These are phyloP conservation scores for Trissolcus japonicus DNA, from an alignment of 2,888 invertebrate species.

Conservation along the genomic window DNA sequence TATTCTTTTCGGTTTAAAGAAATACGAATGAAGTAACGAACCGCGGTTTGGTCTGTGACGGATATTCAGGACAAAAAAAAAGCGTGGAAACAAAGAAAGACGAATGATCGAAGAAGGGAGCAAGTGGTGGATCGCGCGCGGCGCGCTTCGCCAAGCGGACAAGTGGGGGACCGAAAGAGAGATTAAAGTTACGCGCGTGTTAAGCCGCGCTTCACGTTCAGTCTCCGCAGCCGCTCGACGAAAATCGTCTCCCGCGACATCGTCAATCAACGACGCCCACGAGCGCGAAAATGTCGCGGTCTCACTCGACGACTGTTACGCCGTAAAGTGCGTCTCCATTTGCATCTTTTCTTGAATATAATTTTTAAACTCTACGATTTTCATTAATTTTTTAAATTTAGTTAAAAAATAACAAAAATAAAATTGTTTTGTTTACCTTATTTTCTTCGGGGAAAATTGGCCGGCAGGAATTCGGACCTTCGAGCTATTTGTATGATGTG, in stretches of 20 bases:
- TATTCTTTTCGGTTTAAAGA: too few species aligned
- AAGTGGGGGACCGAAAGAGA: slow-evolving; percentile 65
- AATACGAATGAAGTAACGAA: not conserved
- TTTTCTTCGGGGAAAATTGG: not conserved
- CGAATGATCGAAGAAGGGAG: slow-evolving; percentile 55
- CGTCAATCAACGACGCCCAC: slow-evolving; percentile 10
- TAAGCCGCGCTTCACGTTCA: slow-evolving; percentile 64
- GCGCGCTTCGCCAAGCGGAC: slow-evolving; percentile 53
- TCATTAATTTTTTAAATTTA: not conserved
- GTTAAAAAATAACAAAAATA: too few species aligned
- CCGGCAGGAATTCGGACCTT: not conserved
- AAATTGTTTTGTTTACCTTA: too few species aligned
- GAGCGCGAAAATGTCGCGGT: slow-evolving; percentile 29
- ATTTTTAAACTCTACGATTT: not conserved
- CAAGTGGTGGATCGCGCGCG: slow-evolving; percentile 42
- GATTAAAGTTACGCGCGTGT: slow-evolving; percentile 65
- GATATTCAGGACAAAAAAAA: slow-evolving; percentile 8
- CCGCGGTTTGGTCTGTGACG: not conserved
- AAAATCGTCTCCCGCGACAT: slow-evolving; percentile 44
- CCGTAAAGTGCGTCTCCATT: not conserved
- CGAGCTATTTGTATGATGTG: slow-evolving; percentile 39
- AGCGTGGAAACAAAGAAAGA: slow-evolving; percentile 44
- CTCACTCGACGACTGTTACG: not conserved
- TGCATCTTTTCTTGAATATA: not conserved
- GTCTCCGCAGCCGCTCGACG: slow-evolving; percentile 52